These are phyloP conservation scores for Myzus persicae DNA, from an alignment of 1,140 invertebrate species.

Conservation along the genomic window DNA sequence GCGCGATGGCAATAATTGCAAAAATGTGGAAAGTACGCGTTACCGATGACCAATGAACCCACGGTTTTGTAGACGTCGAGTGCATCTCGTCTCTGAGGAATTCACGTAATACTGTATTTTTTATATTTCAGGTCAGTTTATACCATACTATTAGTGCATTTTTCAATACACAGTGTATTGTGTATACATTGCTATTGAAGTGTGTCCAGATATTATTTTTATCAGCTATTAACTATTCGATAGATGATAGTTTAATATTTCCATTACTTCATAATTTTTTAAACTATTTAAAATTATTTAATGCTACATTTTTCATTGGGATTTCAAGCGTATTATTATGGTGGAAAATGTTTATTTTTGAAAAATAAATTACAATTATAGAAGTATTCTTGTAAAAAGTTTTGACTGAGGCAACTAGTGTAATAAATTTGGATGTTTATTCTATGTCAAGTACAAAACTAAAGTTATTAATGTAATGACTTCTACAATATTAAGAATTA, in stretches of 20 bases:
- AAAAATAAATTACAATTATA: constrained; percentile 48
- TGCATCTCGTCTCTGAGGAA: neutral
- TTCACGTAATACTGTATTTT: neutral
- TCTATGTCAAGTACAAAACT: constrained; percentile 38
- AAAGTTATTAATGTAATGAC: constrained; percentile 47
- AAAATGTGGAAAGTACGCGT: neutral
- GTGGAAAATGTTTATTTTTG: constrained; percentile 5
- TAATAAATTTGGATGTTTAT: constrained; percentile 47
- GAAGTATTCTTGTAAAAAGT: constrained; percentile 32
- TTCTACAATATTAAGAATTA: constrained; percentile 53
- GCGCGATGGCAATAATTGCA: too few species aligned
- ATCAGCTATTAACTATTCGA: neutral
- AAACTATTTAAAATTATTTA: neutral
- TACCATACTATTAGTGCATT: too few species aligned
- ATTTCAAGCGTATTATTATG: neutral
- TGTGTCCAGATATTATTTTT: too few species aligned
- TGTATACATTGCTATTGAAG: too few species aligned
- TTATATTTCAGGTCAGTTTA: too few species aligned
- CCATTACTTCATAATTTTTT: neutral
- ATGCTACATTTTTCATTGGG: neutral
- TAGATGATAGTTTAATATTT: neutral
- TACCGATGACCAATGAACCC: too few species aligned
- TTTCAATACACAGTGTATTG: too few species aligned
- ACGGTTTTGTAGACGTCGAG: neutral
- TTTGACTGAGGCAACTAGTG: constrained; percentile 29